Conservation (phyloP, 2,888 invertebrate genomes). For the Acanthosepion esculentum region DNA sequence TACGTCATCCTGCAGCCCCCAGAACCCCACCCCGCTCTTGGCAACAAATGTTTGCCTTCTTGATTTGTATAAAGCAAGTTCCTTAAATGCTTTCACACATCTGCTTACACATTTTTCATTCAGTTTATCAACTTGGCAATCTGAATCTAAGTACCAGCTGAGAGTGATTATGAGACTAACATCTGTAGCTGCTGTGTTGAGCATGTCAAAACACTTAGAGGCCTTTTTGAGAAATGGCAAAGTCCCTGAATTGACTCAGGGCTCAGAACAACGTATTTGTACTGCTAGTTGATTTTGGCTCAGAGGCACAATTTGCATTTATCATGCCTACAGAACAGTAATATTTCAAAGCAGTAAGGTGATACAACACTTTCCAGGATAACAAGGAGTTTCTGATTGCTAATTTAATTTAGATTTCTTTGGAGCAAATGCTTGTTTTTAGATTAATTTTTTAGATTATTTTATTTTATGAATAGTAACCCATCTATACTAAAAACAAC, state of each 20-base stretch:
- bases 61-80: too few species aligned
- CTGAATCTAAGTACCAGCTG: background rate
- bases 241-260: background rate
- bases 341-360: background rate
- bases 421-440: too few species aligned
- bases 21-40: background rate
- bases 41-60: background rate
- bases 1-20: background rate
- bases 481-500: too few species aligned
- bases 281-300: background rate
- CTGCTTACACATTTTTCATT: background rate
- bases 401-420: too few species aligned
- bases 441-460: too few species aligned
- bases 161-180: background rate
- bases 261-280: background rate
- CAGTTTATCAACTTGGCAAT: constrained; percentile 6
- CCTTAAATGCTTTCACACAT: background rate
- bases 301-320: background rate
- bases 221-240: background rate
- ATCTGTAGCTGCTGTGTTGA: background rate
- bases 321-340: background rate
- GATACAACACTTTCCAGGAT: background rate
- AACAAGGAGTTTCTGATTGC: background rate
- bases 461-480: too few species aligned
- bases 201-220: background rate